phyloP scores from a whole-genome alignment of 2,797 vertebrate genomes.

The Rallus crepitans region DNA sequence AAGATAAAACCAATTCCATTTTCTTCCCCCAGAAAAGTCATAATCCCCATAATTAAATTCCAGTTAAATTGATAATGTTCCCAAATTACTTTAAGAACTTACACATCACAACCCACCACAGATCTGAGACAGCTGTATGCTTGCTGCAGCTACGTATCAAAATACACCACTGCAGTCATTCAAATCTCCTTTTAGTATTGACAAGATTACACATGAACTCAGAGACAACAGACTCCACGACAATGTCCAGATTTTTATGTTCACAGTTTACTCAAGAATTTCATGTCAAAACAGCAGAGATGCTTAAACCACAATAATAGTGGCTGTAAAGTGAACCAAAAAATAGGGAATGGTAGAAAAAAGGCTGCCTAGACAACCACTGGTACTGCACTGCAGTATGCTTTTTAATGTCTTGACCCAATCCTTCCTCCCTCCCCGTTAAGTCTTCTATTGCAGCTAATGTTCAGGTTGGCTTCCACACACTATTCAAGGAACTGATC shows the following conservation, averaged over 20 bases:
- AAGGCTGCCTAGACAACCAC: not conserved
- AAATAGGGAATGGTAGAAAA: not conserved
- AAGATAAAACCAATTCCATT: not conserved
- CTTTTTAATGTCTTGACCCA: not conserved
- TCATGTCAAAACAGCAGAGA: not conserved
- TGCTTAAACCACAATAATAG: not conserved
- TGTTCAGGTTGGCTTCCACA: not conserved
- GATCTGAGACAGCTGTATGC: not conserved
- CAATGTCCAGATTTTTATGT: not conserved
- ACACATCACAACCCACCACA: not conserved
- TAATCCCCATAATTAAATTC: not conserved
- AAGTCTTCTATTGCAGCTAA: not conserved
- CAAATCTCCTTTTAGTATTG: not conserved
- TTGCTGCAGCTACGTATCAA: not conserved
- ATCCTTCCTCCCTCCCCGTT: not conserved
- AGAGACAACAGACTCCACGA: not conserved
- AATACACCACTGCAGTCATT: not conserved
- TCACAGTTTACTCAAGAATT: not conserved
- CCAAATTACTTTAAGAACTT: not conserved
- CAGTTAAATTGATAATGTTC: not conserved
- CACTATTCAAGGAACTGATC: fast-evolving
- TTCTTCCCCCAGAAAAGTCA: not conserved
- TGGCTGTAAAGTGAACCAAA: not conserved
- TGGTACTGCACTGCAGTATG: not conserved
- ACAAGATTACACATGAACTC: not conserved